A percentile compares a stretch with the other conserved stretches of the same genome.
These are phyloP conservation scores for Cichlasoma orientale DNA, from an alignment of 2,797 vertebrate species.

Conservation along the genomic window DNA sequence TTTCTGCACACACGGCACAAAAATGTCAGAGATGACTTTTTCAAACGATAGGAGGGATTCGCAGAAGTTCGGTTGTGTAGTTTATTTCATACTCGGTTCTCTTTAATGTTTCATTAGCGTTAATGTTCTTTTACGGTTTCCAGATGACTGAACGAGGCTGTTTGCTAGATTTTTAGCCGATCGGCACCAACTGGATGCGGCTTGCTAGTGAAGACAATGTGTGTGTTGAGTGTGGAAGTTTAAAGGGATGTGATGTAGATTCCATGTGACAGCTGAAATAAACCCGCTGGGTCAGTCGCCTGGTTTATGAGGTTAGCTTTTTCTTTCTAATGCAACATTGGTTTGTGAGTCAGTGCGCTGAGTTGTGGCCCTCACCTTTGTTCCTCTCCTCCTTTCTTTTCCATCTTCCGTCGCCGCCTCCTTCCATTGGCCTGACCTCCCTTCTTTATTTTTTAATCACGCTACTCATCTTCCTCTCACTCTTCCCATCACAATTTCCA, in stretches of 20 bases:
- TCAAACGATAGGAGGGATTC: background rate
- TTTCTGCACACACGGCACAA: background rate
- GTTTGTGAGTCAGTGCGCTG: background rate
- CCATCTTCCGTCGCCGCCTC: background rate
- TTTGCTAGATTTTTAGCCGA: background rate
- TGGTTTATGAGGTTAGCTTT: background rate
- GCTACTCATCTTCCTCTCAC: constrained; percentile 9
- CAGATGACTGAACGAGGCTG: background rate
- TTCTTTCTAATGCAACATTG: background rate
- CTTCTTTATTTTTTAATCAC: background rate
- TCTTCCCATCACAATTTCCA: background rate
- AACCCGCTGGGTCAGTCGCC: background rate
- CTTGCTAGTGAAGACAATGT: background rate
- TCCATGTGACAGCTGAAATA: constrained; percentile 15
- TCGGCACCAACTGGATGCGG: background rate
- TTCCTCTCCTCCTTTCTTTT: no score
- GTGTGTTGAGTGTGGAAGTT: background rate
- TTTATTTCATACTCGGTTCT: background rate
- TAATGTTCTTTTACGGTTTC: background rate
- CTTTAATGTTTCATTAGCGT: background rate
- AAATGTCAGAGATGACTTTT: background rate
- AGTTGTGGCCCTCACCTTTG: background rate
- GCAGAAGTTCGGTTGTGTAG: background rate
- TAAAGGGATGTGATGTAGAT: background rate
- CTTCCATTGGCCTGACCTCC: background rate